These are phyloP conservation scores for Desmophyllum pertusum DNA, from an alignment of 92 coral and sea anemone species.

Conservation along the genomic window DNA sequence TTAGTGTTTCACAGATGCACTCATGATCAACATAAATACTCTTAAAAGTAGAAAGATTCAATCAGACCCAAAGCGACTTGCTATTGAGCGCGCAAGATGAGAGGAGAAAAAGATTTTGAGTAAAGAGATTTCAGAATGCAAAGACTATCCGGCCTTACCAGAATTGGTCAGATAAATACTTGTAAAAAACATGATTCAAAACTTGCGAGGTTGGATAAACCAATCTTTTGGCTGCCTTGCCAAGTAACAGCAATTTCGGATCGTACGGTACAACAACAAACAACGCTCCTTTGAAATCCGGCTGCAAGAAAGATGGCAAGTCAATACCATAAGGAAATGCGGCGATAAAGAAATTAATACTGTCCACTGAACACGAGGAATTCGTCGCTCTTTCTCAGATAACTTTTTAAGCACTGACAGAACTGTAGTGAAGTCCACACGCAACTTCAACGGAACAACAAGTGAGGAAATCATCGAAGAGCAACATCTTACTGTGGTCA, in stretches of 20 bases:
- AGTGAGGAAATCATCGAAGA: constrained; percentile 16
- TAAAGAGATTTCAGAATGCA: constrained; percentile 6
- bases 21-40: background rate
- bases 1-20: background rate
- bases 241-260: background rate
- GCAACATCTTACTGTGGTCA: background rate
- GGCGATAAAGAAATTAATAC: background rate
- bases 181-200: background rate
- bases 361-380: background rate
- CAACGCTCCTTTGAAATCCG: no score
- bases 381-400: constrained; percentile 13
- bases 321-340: background rate
- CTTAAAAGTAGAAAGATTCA: background rate
- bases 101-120: background rate
- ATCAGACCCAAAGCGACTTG: background rate
- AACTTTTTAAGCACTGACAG: constrained; percentile 4
- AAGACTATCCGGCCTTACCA: background rate
- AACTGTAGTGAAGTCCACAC: constrained; percentile 1
- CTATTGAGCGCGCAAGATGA: background rate
- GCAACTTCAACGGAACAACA: background rate
- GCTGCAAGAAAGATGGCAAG: background rate
- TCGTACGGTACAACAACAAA: background rate
- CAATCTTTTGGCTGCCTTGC: background rate
- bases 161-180: background rate
- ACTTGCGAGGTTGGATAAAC: background rate